Base-by-base conservation (phyloP, 2,888 invertebrate species). In the Harpagoxenus sublaevis region DNA sequence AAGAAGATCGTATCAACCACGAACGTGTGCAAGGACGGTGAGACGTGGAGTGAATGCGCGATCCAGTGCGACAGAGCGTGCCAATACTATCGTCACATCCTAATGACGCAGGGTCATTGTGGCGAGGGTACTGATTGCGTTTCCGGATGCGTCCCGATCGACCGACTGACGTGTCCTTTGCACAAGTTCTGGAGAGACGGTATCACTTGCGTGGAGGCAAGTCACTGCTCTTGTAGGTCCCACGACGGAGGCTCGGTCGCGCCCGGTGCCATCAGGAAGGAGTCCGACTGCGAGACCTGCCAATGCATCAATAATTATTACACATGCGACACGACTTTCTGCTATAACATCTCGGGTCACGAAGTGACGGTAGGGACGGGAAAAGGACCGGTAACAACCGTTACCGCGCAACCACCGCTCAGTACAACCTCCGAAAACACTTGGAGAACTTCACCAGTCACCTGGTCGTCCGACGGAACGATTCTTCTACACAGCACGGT, bases 241-340 rank as follows among this genome's bases (percentile, higher is more conserved):
- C 95, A 96, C 18, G 94, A 96, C 23, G 97, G 97, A 35, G 95
- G 96, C 68, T 95, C 97, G 12, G 95, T 98, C 3, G 97, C 97
- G 97, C 98, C 98, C 0, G 97, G 97, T 28, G 96, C 96, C 75
- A 96, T 97, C 0, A 94, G 96, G 3, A 91, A 95, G 18, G 96
- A 96, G 90, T 95, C 95, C 1, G 96, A 96, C 0, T 98, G 97
- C 92, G 96, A 97, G 91, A 96, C 96, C 18, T 98, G 98, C 92
- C 98, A 98, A 90, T 98, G 98, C 91, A 95, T 98, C 9, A 96
- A 97, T 92, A 98, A 98, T 95, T 96, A 96, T 35, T 96, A 97
- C 84, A 96, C 96, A 66, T 98, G 98, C 93, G 97, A 97, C 92
- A 94, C 96, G 45, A 95, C 95, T 10, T 88, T 95, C 88, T 90